A percentile compares a stretch with the other conserved stretches of the same genome.
Conservation (phyloP, 2,888 invertebrate genomes). For the Cosmia trapezina region DNA sequence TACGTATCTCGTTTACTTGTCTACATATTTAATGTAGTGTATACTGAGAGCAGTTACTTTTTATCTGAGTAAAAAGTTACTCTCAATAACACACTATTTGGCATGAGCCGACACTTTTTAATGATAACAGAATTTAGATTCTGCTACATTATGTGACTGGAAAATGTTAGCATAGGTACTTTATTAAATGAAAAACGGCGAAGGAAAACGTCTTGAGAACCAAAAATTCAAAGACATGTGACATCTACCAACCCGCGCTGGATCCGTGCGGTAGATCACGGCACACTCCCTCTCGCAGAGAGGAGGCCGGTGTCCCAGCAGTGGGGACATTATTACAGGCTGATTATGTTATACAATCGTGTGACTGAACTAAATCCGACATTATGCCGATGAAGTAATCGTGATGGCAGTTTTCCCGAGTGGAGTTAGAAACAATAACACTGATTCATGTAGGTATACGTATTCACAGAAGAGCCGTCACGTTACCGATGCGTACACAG, state of each 20-base stretch:
- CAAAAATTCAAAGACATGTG: too few relatives aligned
- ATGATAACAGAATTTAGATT: neutral
- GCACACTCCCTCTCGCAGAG: too few relatives aligned
- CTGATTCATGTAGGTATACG: slow-evolving; percentile 43
- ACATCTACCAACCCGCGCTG: too few relatives aligned
- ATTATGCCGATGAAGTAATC: slow-evolving; percentile 16
- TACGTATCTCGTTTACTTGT: slow-evolving; percentile 31
- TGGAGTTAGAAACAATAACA: slow-evolving; percentile 33
- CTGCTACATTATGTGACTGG: neutral
- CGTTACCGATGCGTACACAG: slow-evolving; percentile 36
- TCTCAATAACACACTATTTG: slow-evolving; percentile 7
- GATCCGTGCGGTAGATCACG: too few relatives aligned
- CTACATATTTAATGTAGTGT: slow-evolving; percentile 8
- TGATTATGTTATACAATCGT: neutral
- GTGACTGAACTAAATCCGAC: neutral
- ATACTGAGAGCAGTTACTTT: slow-evolving; percentile 7
- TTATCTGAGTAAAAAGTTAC: slow-evolving; percentile 9
- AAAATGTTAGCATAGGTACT: slow-evolving; percentile 1
- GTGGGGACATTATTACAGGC: too few relatives aligned
- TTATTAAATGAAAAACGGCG: neutral
- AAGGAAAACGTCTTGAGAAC: too few relatives aligned
- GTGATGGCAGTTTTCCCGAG: neutral
- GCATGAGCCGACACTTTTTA: slow-evolving; percentile 1
- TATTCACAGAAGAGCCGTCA: slow-evolving; percentile 40
- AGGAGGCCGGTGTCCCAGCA: too few relatives aligned